phyloP scores from a whole-genome alignment of 2,888 invertebrate genomes.

The Mactromeris polynyma region DNA sequence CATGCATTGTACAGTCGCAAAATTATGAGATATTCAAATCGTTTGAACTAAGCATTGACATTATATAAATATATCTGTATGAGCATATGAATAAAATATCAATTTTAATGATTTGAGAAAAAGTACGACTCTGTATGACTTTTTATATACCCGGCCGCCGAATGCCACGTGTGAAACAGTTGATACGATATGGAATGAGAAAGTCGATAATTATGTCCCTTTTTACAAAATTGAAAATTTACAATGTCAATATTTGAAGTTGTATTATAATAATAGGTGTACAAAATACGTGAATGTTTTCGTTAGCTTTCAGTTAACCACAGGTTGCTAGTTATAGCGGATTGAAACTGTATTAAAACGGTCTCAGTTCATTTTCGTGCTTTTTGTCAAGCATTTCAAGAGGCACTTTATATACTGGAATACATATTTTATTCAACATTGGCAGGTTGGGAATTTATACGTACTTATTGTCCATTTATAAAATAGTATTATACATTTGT shows the following conservation, averaged over 20 bases:
- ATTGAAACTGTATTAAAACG: neutral
- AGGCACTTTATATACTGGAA: neutral
- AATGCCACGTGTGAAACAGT: slow-evolving; percentile 29
- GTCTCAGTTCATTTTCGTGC: neutral
- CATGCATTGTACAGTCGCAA: neutral
- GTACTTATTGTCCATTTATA: neutral
- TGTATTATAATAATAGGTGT: neutral
- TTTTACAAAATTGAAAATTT: slow-evolving; percentile 24
- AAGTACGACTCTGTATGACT: neutral
- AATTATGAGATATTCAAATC: neutral
- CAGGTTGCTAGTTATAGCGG: neutral
- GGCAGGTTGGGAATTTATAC: neutral
- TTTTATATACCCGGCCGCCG: neutral
- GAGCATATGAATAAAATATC: no score
- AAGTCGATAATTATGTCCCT: slow-evolving; percentile 33
- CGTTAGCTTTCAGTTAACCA: no score
- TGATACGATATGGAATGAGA: slow-evolving; percentile 7
- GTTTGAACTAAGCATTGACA: no score
- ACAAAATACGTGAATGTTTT: no score
- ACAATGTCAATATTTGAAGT: slow-evolving; percentile 58
- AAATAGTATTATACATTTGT: no score
- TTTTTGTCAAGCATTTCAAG: neutral
- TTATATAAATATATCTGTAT: no score
- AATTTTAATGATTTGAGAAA: neutral
- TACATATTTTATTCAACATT: neutral